Evolutionary conservation across 2,113 vertebrate species (phyloP), one percentile per base, ranked within the genome.

Genomic region (Atherinomorus stipes): DNA sequence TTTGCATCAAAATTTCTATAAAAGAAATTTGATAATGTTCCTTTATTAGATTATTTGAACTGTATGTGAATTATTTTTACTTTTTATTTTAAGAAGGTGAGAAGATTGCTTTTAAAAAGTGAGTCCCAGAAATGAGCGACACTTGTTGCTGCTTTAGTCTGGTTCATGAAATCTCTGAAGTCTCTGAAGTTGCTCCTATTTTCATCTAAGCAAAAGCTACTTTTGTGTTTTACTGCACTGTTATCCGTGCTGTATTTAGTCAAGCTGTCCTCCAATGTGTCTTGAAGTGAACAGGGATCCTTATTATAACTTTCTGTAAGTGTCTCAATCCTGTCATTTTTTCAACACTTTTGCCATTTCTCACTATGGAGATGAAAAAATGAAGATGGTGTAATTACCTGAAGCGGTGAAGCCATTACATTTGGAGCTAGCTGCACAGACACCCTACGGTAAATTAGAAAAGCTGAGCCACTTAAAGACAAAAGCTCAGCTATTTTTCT

Each of bases 371-470:
- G 64, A 77, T 34, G 66, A 73, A 53, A 45, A 50, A 70, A 50
- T 56, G 68, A 80, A 75, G 65, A 86, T 81, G 53, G 71, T 78
- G 79, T 89, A 85, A 87, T 89, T 83, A 86, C 81, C 76, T 72
- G 64, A 58, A 81, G 64, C 61, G 31, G 61, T 4, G 67, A 76
- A 53, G 69, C 31, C 51, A 72, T 44, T 50, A 15, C 51, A 72
- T 53, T 68, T 71, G 67, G 65, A 26, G 66, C 53, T 60, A 61
- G 73, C 74, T 4, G 59, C 51, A 49, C 70, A 75, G 70, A 73
- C 78, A 86, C 75, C 73, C 78, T 60, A 70, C 70, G n/a, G 64
- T 83, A 83, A 34, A 89, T 87, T 82, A 86, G 79, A 79, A 89
- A 85, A 81, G 64, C 50, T 78, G 70, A 83, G 71, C 67, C 80